Percentiles rank a stretch among this genome's conserved stretches.
Conservation (phyloP, 1,140 invertebrate species). For the Eufriesea mexicana region DNA sequence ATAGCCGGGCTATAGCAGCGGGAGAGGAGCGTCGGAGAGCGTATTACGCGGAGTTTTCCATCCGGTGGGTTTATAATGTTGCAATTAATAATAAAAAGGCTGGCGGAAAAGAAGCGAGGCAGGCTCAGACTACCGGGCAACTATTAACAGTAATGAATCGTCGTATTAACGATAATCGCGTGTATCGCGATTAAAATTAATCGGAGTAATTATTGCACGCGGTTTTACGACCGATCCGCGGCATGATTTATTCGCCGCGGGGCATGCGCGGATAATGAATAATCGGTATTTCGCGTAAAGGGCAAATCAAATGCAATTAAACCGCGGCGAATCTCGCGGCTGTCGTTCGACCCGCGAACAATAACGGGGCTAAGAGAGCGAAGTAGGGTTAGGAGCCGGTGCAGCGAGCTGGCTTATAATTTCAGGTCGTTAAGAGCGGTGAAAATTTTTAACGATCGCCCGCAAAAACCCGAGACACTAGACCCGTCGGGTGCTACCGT, state of each 20-base stretch:
- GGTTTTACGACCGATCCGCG: conserved; percentile 19
- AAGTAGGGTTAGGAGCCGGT: too few species aligned
- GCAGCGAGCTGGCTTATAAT: conserved; percentile 32
- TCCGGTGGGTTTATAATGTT: conserved; percentile 12
- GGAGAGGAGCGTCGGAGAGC: background rate
- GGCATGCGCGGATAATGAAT: conserved; percentile 8
- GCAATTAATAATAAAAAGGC: conserved; percentile 16
- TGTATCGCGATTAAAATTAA: conserved; percentile 22
- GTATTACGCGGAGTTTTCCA: background rate
- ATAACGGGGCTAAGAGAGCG: background rate
- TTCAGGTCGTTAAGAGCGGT: conserved; percentile 29
- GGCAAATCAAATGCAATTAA: conserved; percentile 26
- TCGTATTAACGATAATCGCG: conserved; percentile 28
- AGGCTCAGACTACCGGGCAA: background rate
- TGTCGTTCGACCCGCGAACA: background rate
- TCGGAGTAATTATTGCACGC: conserved; percentile 12
- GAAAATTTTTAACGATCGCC: conserved; percentile 41
- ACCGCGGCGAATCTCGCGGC: background rate
- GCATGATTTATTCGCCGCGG: conserved; percentile 9
- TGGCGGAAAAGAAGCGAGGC: background rate
- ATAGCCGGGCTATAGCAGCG: background rate
- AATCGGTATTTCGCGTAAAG: conserved; percentile 12
- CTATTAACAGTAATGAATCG: conserved; percentile 25
- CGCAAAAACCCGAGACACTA: too few species aligned
- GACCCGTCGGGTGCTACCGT: too few species aligned